Base-by-base conservation (phyloP, 2,113 vertebrate species). In the Sakesphorus luctuosus region DNA sequence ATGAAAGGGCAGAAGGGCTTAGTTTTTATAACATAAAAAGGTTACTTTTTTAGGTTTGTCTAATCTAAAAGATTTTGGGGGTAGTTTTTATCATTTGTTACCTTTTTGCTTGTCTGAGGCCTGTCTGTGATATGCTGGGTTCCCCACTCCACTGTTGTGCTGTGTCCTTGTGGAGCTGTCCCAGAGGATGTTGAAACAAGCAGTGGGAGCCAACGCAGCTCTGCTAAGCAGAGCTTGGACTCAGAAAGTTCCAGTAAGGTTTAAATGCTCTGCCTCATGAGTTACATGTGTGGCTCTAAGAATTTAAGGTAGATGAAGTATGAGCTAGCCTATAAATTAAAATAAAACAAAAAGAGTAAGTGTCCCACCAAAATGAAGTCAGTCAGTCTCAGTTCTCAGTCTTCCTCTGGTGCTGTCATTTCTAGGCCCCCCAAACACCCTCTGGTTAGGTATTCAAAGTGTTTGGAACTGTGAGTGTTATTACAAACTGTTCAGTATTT, bases 1-100 rank as follows among this genome's bases (percentile, higher is more conserved):
- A 3, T 1, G 5, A 9, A 2, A 20, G 12, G 40, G 56, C 36
- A 44, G 24, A 21, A 6, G 18, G 7, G 1, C 11, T n/a, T 24
- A 10, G 7, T 7, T 68, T 47, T 6, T 8, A 3, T 14, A 47
- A 31, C 38, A 46, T 24, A 2, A 20, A 31, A 25, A 15, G 11
- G 24, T 15, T 5, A 8, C 10, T n/a, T 47, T 55, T 55, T 7
- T 35, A 6, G 12, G n/a, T n/a, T n/a, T n/a, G n/a, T n/a, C n/a
- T 61, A 26, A 40, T 26, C 21, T 3, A 7, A 3, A 50, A n/a
- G 4, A 14, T 2, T 11, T 16, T 44, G 3, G 2, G 6, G 11
- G 14, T 7, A 13, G 3, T 18, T 28, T 79, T 44, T 67, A 12
- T 44, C 2, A 1, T 67, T 78, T 35, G 1, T 56, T 91, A 31